Percentiles rank a stretch among this genome's conserved stretches.
Evolutionary conservation across 2,113 vertebrate genomes (phyloP).

Genomic region (human): DNA sequence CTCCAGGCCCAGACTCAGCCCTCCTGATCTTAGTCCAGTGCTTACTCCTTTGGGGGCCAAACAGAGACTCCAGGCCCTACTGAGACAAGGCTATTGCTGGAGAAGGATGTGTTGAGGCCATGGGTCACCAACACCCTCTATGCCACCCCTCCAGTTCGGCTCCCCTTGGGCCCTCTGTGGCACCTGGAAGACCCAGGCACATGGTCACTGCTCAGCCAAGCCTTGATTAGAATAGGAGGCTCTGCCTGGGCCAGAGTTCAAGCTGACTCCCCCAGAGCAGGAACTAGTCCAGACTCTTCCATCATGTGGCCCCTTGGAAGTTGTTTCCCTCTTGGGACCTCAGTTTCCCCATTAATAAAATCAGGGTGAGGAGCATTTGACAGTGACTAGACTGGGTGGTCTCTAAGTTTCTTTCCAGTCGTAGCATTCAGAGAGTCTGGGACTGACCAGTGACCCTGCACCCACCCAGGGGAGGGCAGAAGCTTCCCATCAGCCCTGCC

Average conservation of each 20-base stretch:
- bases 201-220: background rate
- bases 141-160: too few species aligned
- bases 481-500: background rate
- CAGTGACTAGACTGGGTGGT: background rate
- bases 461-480: background rate
- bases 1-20: background rate
- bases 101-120: background rate
- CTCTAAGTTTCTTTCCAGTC: background rate
- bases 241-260: background rate
- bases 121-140: background rate
- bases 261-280: too few species aligned
- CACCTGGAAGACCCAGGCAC: background rate
- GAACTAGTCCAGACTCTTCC: background rate
- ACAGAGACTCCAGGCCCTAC: background rate
- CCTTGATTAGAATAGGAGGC: background rate
- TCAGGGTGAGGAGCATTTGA: background rate
- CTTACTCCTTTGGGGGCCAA: background rate
- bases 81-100: background rate
- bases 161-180: too few species aligned
- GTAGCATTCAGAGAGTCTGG: background rate
- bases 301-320: accelerated
- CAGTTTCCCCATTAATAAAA: background rate
- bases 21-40: background rate
- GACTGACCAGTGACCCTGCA: background rate
- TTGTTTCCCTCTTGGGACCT: background rate